Base-by-base conservation (phyloP, 2,888 invertebrate species). In the Odontothrips loti region DNA sequence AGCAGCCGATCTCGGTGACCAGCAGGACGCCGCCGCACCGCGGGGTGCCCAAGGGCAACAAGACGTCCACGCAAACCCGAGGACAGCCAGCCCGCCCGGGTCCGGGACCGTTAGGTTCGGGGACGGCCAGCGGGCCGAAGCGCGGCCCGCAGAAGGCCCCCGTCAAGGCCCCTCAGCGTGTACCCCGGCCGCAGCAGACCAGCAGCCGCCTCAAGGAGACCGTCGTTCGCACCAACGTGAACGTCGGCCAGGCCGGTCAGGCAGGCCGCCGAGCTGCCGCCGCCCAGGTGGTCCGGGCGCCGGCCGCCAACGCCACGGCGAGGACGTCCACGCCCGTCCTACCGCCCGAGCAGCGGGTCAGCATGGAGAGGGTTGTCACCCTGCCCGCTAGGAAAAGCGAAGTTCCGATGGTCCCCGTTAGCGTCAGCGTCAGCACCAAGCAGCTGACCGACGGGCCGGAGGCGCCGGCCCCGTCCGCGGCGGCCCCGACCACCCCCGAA, bases 141-240 rank as follows among this genome's bases (percentile, higher is more conserved):
- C 68, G 68, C 68, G 23, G 34, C 34, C 34, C 34, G 34, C 34
- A 43, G 34, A 43, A 43, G 34, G 34, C 68, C 9, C 68, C 68
- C 27, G 68, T 27, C 27, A 75, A 75, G 68, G 23, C 68, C 6
- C 68, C 9, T 23, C 68, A 75, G 68, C 23, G 68, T 4, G 68
- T 75, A 27, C 68, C 68, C 27, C 68, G 68, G 68, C 68, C 68
- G 27, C 68, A 75, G 10, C 68, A 27, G 23, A 27, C 68, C 68
- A 75, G 68, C 68, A 75, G 68, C 27, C 68, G 68, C 68, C 68
- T 75, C 27, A 23, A 27, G 68, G 68, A 75, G 68, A 75, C 68
- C 68, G 68, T 75, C 23, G 68, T 75, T 1, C 68, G 68, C 68
- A 75, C 68, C 68, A 75, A 75, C 68, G 68, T 75, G 23, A 23